Conservation (phyloP, 2,113 vertebrate genomes). For the Reinhardtius hippoglossoides region DNA sequence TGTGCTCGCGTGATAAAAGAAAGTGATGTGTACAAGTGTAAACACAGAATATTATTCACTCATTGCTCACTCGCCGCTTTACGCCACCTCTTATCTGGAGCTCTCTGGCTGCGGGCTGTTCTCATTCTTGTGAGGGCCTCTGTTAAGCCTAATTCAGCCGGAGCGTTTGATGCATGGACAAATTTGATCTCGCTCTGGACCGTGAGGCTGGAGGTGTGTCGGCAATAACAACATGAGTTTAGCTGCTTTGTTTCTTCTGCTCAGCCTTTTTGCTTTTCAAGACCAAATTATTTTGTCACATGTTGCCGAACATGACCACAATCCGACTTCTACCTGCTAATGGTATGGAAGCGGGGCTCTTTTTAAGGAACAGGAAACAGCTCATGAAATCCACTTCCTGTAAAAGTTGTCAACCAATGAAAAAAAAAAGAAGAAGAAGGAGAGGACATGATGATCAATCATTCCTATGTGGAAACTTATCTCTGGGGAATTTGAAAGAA, state of each 20-base stretch:
- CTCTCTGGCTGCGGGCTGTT: slow-evolving; percentile 44
- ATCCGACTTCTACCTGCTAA: neutral
- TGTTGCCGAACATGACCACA: slow-evolving; percentile 2
- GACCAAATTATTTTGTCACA: slow-evolving; percentile 21
- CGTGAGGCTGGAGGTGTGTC: slow-evolving; percentile 26
- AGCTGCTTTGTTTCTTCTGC: slow-evolving; percentile 12
- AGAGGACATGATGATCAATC: slow-evolving; percentile 3
- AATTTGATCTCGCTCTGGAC: slow-evolving; percentile 29
- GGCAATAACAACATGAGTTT: slow-evolving; percentile 17
- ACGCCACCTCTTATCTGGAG: slow-evolving; percentile 55
- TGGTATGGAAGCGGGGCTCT: neutral
- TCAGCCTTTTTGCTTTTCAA: slow-evolving; percentile 5
- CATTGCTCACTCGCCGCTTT: slow-evolving; percentile 32
- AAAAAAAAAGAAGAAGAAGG: slow-evolving; percentile 32
- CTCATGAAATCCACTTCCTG: slow-evolving; percentile 64
- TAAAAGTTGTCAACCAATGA: slow-evolving; percentile 55
- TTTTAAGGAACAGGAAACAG: slow-evolving; percentile 57
- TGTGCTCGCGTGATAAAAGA: slow-evolving; percentile 74
- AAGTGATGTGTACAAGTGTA: slow-evolving; percentile 76
- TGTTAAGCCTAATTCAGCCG: slow-evolving; percentile 53
- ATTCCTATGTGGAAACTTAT: neutral
- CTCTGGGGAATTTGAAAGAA: neutral
- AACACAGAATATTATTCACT: slow-evolving; percentile 70
- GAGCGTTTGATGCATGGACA: slow-evolving; percentile 49
- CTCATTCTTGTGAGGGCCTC: slow-evolving; percentile 47